Evolutionary conservation across 2,113 vertebrate species (phyloP), one percentile per base, ranked within the genome.

Genomic region (Malaclemys terrapin): DNA sequence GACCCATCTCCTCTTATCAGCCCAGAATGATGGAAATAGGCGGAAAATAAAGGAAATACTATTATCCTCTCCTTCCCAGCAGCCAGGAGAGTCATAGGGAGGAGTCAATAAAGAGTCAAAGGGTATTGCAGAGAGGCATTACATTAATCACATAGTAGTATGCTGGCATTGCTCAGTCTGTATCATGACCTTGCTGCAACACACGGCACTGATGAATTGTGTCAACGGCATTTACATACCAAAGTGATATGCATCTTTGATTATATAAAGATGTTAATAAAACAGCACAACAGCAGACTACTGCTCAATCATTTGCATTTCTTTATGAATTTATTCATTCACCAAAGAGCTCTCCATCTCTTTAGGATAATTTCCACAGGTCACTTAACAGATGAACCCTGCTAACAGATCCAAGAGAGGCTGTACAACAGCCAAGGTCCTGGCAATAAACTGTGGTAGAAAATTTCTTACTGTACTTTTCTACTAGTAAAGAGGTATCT

Each of bases 171-270:
- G 29, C 4, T 22, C 8, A 0, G 4, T n/a, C 69, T 90, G 80
- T 35, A 12, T 79, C 59, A 20, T 3, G 1, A 20, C 45, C 9
- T 52, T 9, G 25, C 38, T 72, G 14, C 25, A n/a, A 3, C 79
- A 80, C 89, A 76, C 16, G 17, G 81, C 80, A 94, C 87, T 80
- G 91, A 91, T 0, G 78, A 95, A 85, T 72, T 89, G 49, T 92
- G 92, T 89, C 87, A 96, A 56, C 52, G 49, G 54, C 89, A 82
- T 90, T 76, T 84, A 88, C 81, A 75, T 35, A 76, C 50, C 88
- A 11, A 57, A 57, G 25, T 13, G 57, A 62, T 16, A 35, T 84
- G 47, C 13, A 49, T 13, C 8, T 9, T 53, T 52, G 49, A 87
- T 80, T 29, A 57, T 0, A 3, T 24, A 78, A 82, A 93, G 76